Conservation (phyloP, 2,797 vertebrate genomes). For the Anguilla marmorata region DNA sequence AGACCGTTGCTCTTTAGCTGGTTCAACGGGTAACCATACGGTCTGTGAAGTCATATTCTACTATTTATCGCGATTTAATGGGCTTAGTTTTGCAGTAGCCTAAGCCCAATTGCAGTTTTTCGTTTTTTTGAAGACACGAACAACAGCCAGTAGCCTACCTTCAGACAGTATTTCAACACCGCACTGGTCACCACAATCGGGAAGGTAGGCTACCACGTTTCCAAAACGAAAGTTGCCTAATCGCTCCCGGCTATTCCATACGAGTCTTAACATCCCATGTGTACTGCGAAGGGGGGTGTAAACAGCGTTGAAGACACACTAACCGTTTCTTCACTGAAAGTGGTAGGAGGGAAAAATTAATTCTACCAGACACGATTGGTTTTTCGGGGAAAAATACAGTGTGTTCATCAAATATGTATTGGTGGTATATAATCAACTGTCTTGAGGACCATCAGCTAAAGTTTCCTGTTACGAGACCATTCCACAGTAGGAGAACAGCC, state of each 20-base stretch:
- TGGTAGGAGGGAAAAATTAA: too few relatives aligned
- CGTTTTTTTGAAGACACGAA: not conserved
- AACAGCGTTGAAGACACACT: not conserved
- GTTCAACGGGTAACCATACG: not conserved
- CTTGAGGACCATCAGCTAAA: too few relatives aligned
- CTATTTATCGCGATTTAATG: not conserved
- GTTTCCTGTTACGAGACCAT: too few relatives aligned
- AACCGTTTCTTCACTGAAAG: too few relatives aligned
- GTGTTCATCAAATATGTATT: too few relatives aligned
- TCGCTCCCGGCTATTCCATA: not conserved
- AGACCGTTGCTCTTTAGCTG: not conserved
- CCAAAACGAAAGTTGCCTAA: not conserved
- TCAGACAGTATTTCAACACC: not conserved
- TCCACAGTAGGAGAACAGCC: too few relatives aligned
- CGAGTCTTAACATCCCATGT: not conserved
- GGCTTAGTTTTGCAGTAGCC: not conserved
- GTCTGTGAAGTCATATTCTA: not conserved
- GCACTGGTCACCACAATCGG: not conserved
- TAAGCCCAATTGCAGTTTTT: not conserved
- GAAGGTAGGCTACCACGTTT: not conserved
- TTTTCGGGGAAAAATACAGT: too few relatives aligned
- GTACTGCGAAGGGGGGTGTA: not conserved
- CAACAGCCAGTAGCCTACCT: not conserved
- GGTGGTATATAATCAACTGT: too few relatives aligned
- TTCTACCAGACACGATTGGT: too few relatives aligned